These are phyloP conservation scores for Novumbra hubbsi DNA, from an alignment of 2,797 vertebrate genomes.

Conservation along the genomic window DNA sequence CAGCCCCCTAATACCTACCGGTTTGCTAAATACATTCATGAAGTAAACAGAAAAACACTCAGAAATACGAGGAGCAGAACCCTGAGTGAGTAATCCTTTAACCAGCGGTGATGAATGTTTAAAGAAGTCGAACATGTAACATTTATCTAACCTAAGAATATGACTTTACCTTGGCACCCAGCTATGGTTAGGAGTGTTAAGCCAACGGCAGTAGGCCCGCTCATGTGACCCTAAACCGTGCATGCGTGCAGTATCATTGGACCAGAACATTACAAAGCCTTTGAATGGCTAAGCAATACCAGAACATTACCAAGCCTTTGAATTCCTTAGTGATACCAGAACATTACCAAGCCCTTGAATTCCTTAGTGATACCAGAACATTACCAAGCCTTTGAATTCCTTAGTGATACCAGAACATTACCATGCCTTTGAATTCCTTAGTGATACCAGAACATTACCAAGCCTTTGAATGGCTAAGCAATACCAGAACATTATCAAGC, in stretches of 20 bases:
- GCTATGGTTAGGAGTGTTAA: slow-evolving; percentile 33
- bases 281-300: neutral
- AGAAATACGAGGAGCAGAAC: slow-evolving; percentile 17
- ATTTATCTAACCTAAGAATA: slow-evolving; percentile 48
- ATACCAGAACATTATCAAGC: slow-evolving; percentile 7
- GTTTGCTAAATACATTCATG: slow-evolving; percentile 39
- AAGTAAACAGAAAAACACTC: slow-evolving; percentile 39
- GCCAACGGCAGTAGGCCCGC: slow-evolving; percentile 52
- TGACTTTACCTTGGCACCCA: slow-evolving; percentile 48
- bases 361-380: too few relatives aligned
- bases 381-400: too few relatives aligned
- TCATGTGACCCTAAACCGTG: too few relatives aligned
- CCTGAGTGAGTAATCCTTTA: slow-evolving; percentile 44
- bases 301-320: slow-evolving; percentile 22
- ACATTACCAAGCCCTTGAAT: too few relatives aligned
- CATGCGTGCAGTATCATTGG: too few relatives aligned
- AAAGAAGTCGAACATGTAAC: slow-evolving; percentile 39
- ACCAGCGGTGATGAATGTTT: slow-evolving; percentile 59
- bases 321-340: too few relatives aligned
- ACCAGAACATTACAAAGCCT: too few relatives aligned
- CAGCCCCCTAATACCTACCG: slow-evolving; percentile 39
- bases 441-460: too few relatives aligned
- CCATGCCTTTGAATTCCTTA: too few relatives aligned
- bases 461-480: slow-evolving; percentile 1
- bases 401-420: too few relatives aligned